These are phyloP conservation scores for Dendrolimus houi DNA, from an alignment of 2,888 invertebrate genomes.

Conservation along the genomic window DNA sequence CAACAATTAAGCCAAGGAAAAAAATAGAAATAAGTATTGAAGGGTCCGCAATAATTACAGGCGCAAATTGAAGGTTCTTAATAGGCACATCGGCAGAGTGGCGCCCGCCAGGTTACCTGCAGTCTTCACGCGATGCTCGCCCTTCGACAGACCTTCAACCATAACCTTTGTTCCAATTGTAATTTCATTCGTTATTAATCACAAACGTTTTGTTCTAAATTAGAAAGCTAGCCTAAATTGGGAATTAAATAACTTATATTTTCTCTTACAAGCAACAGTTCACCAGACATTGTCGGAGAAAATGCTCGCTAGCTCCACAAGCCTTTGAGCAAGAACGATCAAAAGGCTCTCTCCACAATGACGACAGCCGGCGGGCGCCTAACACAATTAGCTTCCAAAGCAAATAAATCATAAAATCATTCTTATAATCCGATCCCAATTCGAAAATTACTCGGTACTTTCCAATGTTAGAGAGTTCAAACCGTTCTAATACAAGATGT, in stretches of 20 bases:
- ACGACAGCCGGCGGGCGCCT: conserved; percentile 40
- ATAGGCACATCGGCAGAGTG: conserved; percentile 53
- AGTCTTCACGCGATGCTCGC: conserved; percentile 48
- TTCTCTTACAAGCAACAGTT: conserved; percentile 6
- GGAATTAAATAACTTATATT: background rate
- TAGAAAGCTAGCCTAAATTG: background rate
- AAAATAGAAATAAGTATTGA: conserved; percentile 76
- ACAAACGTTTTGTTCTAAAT: background rate
- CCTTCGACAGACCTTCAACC: conserved; percentile 24
- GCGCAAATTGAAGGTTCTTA: conserved; percentile 73
- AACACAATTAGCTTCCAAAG: conserved; percentile 51
- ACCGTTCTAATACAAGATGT: background rate
- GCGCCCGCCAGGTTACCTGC: conserved; percentile 68
- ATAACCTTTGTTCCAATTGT: conserved; percentile 8
- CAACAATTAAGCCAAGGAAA: conserved; percentile 69
- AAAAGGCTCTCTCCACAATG: conserved; percentile 29
- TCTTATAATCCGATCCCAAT: conserved; percentile 36
- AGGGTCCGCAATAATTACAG: conserved; percentile 76
- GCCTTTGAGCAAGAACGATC: conserved; percentile 30
- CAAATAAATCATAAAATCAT: conserved; percentile 58
- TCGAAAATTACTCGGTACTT: conserved; percentile 34
- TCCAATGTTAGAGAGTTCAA: conserved; percentile 6
- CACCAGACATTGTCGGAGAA: conserved; percentile 1
- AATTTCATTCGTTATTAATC: background rate
- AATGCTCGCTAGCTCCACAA: conserved; percentile 8